A percentile compares a stretch with the other conserved stretches of the same genome.
These are phyloP conservation scores for Lydus trimaculatus DNA, from an alignment of 2,888 invertebrate species.

Conservation along the genomic window DNA sequence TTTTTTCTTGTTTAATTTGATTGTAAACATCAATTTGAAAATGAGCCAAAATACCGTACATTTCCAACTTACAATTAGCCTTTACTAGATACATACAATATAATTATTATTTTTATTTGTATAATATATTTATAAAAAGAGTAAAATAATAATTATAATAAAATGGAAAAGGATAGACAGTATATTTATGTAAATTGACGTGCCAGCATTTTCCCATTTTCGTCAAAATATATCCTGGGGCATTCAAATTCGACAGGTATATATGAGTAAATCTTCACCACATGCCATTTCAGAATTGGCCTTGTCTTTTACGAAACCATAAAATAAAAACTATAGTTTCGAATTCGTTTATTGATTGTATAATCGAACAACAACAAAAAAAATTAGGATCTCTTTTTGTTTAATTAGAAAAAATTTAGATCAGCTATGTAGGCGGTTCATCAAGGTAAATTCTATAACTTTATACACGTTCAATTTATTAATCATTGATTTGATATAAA, in stretches of 20 bases:
- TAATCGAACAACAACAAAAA: neutral
- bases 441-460: neutral
- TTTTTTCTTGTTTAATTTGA: neutral
- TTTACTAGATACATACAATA: neutral
- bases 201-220: neutral
- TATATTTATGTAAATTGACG: neutral
- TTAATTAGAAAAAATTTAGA: neutral
- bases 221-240: neutral
- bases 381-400: neutral
- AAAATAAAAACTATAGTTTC: neutral
- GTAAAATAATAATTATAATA: neutral
- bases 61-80: neutral
- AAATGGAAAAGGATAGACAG: neutral
- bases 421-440: neutral
- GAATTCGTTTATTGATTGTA: neutral
- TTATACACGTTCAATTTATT: neutral
- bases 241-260: neutral
- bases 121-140: neutral
- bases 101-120: neutral
- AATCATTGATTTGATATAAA: neutral
- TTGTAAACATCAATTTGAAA: neutral
- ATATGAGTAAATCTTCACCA: neutral
- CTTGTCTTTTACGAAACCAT: neutral
- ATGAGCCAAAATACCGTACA: neutral
- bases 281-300: neutral